A percentile compares a stretch with the other conserved stretches of the same genome.
phyloP scores from a whole-genome alignment of 2,888 invertebrate genomes.

The Alloscopus bannaensis region DNA sequence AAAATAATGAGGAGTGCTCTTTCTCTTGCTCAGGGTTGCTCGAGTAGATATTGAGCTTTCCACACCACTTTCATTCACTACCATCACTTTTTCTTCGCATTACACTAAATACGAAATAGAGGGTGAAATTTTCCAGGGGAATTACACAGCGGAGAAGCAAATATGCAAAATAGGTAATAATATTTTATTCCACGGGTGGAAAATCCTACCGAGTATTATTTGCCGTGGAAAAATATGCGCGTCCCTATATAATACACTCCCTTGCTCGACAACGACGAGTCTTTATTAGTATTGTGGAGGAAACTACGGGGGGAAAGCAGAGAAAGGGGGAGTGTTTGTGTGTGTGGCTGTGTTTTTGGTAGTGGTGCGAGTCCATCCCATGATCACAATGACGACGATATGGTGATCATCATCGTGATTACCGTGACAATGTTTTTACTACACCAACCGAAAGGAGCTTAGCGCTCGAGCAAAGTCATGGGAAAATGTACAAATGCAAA shows the following conservation, averaged over 20 bases:
- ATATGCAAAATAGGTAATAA: conserved; percentile 20
- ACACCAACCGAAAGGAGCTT: no score
- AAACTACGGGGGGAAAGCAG: no score
- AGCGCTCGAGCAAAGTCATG: conserved; percentile 7
- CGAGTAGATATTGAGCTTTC: not conserved
- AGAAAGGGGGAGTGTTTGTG: no score
- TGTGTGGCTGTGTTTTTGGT: not conserved
- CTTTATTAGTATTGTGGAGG: no score
- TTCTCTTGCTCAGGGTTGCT: not conserved
- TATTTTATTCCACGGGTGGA: not conserved
- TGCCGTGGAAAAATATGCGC: no score
- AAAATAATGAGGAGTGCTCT: conserved; percentile 13
- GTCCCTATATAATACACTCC: no score
- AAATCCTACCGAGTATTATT: no score
- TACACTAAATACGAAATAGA: conserved; percentile 7
- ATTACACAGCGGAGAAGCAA: conserved; percentile 21
- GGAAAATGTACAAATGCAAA: conserved; percentile 21
- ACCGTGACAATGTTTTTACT: conserved; percentile 6
- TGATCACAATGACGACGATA: no score
- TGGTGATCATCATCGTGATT: no score
- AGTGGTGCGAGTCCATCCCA: no score
- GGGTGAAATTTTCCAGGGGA: conserved; percentile 16
- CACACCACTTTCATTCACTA: no score
- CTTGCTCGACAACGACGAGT: no score
- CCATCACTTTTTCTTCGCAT: not conserved